Evolutionary conservation across 2,113 vertebrate genomes (phyloP), one percentile per base, ranked within the genome.

Genomic region (Archilochus colubris): DNA sequence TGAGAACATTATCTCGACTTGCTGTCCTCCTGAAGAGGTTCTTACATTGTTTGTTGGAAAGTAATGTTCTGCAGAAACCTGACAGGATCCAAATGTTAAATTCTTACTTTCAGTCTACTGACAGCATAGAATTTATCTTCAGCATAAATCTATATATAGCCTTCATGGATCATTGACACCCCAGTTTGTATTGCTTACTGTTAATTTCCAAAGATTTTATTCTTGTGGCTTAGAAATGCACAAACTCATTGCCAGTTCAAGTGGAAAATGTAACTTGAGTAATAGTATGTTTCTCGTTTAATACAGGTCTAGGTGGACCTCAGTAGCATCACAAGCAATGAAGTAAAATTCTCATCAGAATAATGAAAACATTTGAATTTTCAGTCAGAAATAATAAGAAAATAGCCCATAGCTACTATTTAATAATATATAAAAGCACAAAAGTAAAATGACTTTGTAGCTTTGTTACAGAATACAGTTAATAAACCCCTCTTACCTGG

Each of bases 221-320:
- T 87, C 38, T 72, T 94, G 72, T 91, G 94, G 48, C 16, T 91
- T 89, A 77, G 48, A 25, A 94, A 95, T 33, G 33, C 40, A 81
- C 64, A 93, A 88, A 94, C 57, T 67, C 25, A 57, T 81, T 96
- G 64, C 59, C 64, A 85, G 78, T 80, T 93, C 89, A 93, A 93
- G 61, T 95, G 94, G 89, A 94, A 97, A 97, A 95, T 83, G 54
- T 80, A 91, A 72, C 85, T 86, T 77, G 67, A 89, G 72, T 74
- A 93, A 86, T 48, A 63, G 82, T 91, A 82, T 82, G 72, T 57
- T 91, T 88, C 63, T 81, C 93, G 51, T 91, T 87, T 94, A 91
- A 77, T 88, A 80, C 16, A 78, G 9, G 28, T 23, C 62, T 66
- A 33, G 20, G 89, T 63, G 44, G n/a, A 68, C 69, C 33, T 93